A percentile compares a stretch with the other conserved stretches of the same genome.
phyloP scores from a whole-genome alignment of 1,140 invertebrate species.

The Meteorus sp. region DNA sequence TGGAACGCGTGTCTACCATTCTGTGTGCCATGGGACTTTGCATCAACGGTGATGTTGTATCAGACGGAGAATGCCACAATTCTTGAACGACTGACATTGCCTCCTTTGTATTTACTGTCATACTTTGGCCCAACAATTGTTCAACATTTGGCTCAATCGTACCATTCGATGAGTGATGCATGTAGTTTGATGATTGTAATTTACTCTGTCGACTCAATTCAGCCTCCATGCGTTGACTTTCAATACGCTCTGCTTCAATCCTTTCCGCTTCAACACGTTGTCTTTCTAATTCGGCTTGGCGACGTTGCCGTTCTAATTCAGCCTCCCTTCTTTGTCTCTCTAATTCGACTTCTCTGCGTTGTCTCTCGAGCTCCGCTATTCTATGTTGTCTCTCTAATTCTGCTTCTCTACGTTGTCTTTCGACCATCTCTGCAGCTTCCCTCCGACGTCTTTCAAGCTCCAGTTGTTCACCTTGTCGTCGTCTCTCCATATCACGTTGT shows the following conservation, averaged over 20 bases:
- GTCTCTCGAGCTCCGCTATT: constrained; percentile 35
- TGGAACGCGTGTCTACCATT: constrained; percentile 39
- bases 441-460: constrained; percentile 38
- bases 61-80: constrained; percentile 52
- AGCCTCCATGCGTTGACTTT: constrained; percentile 41
- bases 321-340: constrained; percentile 37
- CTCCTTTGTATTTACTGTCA: constrained; percentile 67
- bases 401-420: constrained; percentile 36
- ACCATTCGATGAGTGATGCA: constrained; percentile 41
- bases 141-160: constrained; percentile 35
- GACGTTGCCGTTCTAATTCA: constrained; percentile 23
- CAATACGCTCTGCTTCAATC: constrained; percentile 38
- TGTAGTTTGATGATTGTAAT: constrained; percentile 41
- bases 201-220: constrained; percentile 46
- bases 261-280: constrained; percentile 37
- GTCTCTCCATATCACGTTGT: constrained; percentile 36
- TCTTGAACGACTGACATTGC: constrained; percentile 53
- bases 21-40: constrained; percentile 38
- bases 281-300: constrained; percentile 27
- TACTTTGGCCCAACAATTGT: constrained; percentile 51
- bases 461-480: constrained; percentile 32
- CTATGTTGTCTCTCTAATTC: constrained; percentile 38
- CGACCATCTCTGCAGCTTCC: constrained; percentile 36
- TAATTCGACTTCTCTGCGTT: constrained; percentile 39
- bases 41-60: constrained; percentile 31